Conservation (phyloP, 2,113 vertebrate species). For the Stigmatopora argus region DNA sequence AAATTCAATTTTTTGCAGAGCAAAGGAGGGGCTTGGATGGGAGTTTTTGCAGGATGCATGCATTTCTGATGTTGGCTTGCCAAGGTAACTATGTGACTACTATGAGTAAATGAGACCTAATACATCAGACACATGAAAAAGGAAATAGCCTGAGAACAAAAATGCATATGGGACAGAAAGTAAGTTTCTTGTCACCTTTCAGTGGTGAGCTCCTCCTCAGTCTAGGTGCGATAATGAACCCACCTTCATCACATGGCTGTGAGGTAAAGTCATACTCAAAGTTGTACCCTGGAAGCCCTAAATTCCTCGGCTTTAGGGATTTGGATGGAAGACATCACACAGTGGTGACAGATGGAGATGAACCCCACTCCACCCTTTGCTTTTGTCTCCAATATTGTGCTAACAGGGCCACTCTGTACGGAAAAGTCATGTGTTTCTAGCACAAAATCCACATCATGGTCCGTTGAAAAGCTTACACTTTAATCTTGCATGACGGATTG, state of each 20-base stretch:
- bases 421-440: slow-evolving; percentile 61
- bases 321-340: slow-evolving; percentile 27
- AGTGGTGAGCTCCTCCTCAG: slow-evolving; percentile 45
- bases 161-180: slow-evolving; percentile 5
- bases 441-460: slow-evolving; percentile 66
- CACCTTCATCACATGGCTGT: slow-evolving; percentile 10
- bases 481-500: slow-evolving; percentile 74
- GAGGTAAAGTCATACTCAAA: slow-evolving; percentile 17
- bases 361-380: slow-evolving; percentile 33
- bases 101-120: slow-evolving; percentile 21
- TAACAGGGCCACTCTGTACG: slow-evolving; percentile 41
- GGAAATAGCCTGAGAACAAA: background rate
- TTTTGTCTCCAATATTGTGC: slow-evolving; percentile 54
- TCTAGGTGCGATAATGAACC: slow-evolving; percentile 27
- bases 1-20: slow-evolving; percentile 20
- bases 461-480: slow-evolving; percentile 66
- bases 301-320: slow-evolving; percentile 1
- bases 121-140: slow-evolving; percentile 3
- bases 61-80: slow-evolving; percentile 34
- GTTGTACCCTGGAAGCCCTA: slow-evolving; percentile 5
- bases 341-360: slow-evolving; percentile 24
- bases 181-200: slow-evolving; percentile 9
- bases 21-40: too few relatives aligned
- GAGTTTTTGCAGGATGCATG: slow-evolving; percentile 8
- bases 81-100: slow-evolving; percentile 5